Conservation (phyloP, 2,888 invertebrate genomes). For the Caradrina clavipalpis region DNA sequence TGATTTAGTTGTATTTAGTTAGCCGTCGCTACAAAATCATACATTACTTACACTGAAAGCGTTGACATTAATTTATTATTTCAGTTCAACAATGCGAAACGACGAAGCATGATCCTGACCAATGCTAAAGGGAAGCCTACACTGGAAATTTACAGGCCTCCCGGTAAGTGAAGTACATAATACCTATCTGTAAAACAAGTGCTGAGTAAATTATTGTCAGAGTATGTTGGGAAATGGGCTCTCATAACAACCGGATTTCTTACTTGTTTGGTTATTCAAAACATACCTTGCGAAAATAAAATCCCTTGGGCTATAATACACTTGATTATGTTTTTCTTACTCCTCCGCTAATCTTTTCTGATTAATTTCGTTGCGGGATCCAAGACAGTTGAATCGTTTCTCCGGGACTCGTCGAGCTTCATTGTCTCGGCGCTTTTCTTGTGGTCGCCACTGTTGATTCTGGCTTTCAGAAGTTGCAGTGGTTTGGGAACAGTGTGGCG, state of each 20-base stretch:
- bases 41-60: slow-evolving; percentile 30
- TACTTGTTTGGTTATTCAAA: slow-evolving; percentile 3
- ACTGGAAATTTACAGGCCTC: slow-evolving; percentile 97
- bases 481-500: no score
- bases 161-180: slow-evolving; percentile 91
- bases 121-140: slow-evolving; percentile 94
- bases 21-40: no score
- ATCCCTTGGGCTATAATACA: background rate
- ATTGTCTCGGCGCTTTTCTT: no score
- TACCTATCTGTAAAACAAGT: background rate
- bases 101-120: slow-evolving; percentile 94
- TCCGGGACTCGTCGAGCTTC: no score
- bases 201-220: background rate
- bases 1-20: no score
- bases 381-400: no score
- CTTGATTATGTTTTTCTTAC: no score
- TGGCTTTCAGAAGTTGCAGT: no score
- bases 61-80: slow-evolving; percentile 48
- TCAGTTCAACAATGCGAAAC: slow-evolving; percentile 93
- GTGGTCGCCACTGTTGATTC: no score
- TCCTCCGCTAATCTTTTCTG: no score
- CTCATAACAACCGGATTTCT: background rate
- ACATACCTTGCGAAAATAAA: background rate
- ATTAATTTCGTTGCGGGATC: no score
- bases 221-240: slow-evolving; percentile 3